Conservation (phyloP, 2,888 invertebrate species). For the Brenthis daphne region DNA sequence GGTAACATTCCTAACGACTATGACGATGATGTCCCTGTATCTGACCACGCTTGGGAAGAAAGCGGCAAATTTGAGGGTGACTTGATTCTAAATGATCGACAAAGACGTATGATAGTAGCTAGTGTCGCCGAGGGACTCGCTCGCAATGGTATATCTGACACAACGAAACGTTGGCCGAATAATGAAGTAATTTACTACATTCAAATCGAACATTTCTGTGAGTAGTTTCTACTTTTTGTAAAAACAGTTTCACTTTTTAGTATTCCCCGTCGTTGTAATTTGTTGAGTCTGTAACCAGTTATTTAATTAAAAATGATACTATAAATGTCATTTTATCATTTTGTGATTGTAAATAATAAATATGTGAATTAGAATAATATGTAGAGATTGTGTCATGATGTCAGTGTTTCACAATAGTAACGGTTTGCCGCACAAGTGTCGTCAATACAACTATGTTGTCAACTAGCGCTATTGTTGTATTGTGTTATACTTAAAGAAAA, state of each 20-base stretch:
- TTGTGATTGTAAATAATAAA: too few species aligned
- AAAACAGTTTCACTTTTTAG: slow-evolving; percentile 5
- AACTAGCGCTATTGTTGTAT: slow-evolving; percentile 29
- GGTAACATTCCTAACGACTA: slow-evolving; percentile 56
- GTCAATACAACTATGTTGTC: slow-evolving; percentile 22
- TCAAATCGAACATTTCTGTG: slow-evolving; percentile 73
- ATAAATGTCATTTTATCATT: too few species aligned
- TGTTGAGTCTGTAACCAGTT: neutral
- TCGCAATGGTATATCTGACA: slow-evolving; percentile 71
- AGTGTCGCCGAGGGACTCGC: slow-evolving; percentile 70
- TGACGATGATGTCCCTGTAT: slow-evolving; percentile 62
- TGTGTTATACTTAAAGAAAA: slow-evolving; percentile 17
- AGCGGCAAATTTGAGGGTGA: slow-evolving; percentile 81
- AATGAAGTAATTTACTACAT: slow-evolving; percentile 75
- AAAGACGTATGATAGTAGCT: slow-evolving; percentile 68
- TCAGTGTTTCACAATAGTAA: slow-evolving; percentile 3
- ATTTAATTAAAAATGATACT: neutral
- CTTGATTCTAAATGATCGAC: slow-evolving; percentile 72
- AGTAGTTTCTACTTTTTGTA: slow-evolving; percentile 46
- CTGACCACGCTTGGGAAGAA: slow-evolving; percentile 76
- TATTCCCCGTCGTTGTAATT: neutral
- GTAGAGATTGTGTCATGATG: neutral
- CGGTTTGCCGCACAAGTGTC: slow-evolving; percentile 24
- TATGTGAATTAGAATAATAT: too few species aligned
- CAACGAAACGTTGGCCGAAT: slow-evolving; percentile 74